Conservation (phyloP, 30 jellyfish, hydroid and myxozoan species). For the Hydra vulgaris region DNA sequence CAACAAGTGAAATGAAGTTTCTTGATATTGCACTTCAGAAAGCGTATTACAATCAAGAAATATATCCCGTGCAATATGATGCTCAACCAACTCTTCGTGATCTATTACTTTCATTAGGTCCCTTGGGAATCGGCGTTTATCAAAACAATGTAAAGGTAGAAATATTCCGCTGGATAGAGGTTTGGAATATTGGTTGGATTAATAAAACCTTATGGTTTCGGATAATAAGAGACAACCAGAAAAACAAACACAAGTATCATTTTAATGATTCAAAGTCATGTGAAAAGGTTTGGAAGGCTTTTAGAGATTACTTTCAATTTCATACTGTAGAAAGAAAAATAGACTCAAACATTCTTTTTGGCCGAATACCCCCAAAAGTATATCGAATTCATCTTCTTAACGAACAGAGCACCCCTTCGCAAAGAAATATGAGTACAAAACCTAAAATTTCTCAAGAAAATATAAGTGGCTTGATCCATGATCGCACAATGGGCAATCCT, state of each 20-base stretch:
- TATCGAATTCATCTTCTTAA: constrained; percentile 48
- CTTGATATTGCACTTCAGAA: constrained; percentile 45
- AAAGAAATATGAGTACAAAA: not conserved
- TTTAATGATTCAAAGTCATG: constrained; percentile 39
- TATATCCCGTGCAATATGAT: constrained; percentile 65
- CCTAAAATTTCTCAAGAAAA: constrained; percentile 26
- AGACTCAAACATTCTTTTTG: constrained; percentile 78
- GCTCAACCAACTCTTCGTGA: constrained; percentile 66
- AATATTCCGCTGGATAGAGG: constrained; percentile 67
- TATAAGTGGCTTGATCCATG: constrained; percentile 4
- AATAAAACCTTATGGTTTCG: constrained; percentile 61
- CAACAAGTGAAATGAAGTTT: constrained; percentile 53
- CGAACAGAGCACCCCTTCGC: constrained; percentile 26
- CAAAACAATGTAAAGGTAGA: constrained; percentile 44
- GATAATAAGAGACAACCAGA: constrained; percentile 64
- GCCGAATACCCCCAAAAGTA: constrained; percentile 77
- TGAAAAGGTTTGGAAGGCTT: constrained; percentile 59
- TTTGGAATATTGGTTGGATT: constrained; percentile 81
- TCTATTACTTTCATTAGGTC: constrained; percentile 43
- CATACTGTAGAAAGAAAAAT: constrained; percentile 57
- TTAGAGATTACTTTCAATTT: constrained; percentile 49
- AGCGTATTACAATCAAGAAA: constrained; percentile 47
- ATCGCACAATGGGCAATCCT: constrained; percentile 17
- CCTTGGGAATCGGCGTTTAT: constrained; percentile 55
- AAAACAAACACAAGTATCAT: constrained; percentile 61